Percentiles rank a stretch among this genome's conserved stretches.
Evolutionary conservation across 2,797 vertebrate species (phyloP).

Genomic region (Lagorchestes hirsutus): DNA sequence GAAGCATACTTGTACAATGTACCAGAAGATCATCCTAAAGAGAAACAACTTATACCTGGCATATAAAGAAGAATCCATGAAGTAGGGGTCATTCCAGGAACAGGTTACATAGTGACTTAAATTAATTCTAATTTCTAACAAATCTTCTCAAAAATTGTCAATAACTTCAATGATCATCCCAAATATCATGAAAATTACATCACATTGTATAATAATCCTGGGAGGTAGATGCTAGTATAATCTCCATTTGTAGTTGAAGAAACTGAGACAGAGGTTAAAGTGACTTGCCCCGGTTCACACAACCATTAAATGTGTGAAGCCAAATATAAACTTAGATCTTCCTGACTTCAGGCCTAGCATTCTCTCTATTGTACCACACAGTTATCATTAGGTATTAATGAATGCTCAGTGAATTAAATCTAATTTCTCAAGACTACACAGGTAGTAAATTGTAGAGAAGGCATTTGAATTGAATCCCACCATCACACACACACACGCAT

Average conservation of each 20-base stretch:
- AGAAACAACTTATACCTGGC: neutral
- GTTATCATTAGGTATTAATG: neutral
- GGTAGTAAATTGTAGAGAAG: neutral
- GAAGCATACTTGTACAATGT: neutral
- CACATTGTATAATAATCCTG: neutral
- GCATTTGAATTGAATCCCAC: neutral
- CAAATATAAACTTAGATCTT: neutral
- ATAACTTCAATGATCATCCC: neutral
- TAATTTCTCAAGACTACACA: neutral
- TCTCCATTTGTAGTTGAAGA: neutral
- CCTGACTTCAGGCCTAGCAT: neutral
- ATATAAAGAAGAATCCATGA: slow-evolving; percentile 4
- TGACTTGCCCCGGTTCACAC: neutral
- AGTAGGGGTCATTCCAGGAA: neutral
- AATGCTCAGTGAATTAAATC: neutral
- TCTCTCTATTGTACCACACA: neutral
- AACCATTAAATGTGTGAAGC: neutral
- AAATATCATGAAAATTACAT: neutral
- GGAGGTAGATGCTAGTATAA: neutral
- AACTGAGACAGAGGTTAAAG: neutral
- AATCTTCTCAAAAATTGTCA: neutral
- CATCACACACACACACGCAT: too few relatives aligned
- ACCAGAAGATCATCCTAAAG: neutral
- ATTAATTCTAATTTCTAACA: neutral
- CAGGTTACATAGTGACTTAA: neutral